Evolutionary conservation across 1,140 invertebrate species (phyloP).

Genomic region (Chrysopa pallens): DNA sequence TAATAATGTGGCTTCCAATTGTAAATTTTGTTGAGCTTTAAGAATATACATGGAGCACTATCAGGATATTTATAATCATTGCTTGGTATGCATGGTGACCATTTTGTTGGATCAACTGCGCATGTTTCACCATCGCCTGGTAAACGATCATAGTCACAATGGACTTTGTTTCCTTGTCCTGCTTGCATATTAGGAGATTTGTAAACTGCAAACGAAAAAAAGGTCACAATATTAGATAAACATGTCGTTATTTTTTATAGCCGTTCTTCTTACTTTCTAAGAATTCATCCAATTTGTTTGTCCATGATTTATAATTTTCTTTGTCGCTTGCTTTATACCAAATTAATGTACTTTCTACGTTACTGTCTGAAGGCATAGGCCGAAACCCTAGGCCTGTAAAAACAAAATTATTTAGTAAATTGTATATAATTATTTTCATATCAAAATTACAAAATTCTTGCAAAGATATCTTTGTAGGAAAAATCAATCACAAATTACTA

Average conservation of each 20-base stretch:
- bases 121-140: conserved; percentile 49
- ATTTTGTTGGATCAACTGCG: conserved; percentile 44
- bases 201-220: conserved; percentile 47
- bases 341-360: conserved; percentile 83
- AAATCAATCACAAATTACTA: too few relatives aligned
- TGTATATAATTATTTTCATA: not conserved
- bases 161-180: conserved; percentile 43
- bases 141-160: conserved; percentile 39
- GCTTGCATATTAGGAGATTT: conserved; percentile 44
- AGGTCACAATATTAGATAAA: not conserved
- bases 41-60: conserved; percentile 61
- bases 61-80: conserved; percentile 51
- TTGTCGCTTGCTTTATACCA: conserved; percentile 68
- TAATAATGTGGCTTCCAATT: conserved; percentile 4
- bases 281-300: conserved; percentile 48
- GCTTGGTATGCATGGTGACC: conserved; percentile 44
- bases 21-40: conserved; percentile 55
- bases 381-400: conserved; percentile 75
- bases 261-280: conserved; percentile 41
- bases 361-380: conserved; percentile 61
- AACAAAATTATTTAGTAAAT: not conserved
- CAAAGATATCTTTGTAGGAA: too few relatives aligned
- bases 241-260: not conserved
- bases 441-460: not conserved
- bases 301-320: conserved; percentile 61